These are phyloP conservation scores for Helarctos malayanus DNA, from an alignment of 2,797 vertebrate species.

Conservation along the genomic window DNA sequence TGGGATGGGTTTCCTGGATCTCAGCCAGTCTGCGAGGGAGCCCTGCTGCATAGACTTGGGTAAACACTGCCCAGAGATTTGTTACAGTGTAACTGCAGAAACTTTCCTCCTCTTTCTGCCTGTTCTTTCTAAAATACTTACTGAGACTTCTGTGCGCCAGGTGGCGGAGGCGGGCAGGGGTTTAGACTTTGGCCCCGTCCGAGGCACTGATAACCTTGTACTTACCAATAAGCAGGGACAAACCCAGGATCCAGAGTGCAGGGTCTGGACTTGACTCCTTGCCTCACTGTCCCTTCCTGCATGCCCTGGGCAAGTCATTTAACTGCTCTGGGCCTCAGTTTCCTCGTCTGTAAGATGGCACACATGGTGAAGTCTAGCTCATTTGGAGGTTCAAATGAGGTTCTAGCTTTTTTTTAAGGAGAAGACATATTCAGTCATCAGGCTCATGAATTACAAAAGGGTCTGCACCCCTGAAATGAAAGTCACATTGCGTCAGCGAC, in stretches of 20 bases:
- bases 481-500: background rate
- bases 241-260: no score
- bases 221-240: background rate
- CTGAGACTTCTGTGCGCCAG: rapidly evolving
- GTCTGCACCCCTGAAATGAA: background rate
- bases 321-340: background rate
- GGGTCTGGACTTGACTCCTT: background rate
- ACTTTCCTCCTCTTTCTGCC: background rate
- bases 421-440: background rate
- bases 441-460: background rate
- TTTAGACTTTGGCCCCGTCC: background rate
- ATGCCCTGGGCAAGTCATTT: background rate
- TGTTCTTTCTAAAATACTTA: background rate
- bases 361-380: rapidly evolving
- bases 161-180: rapidly evolving
- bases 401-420: background rate
- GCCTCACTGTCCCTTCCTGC: background rate
- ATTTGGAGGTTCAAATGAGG: background rate
- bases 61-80: background rate
- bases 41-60: background rate
- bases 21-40: rapidly evolving
- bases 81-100: background rate
- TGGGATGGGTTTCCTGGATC: background rate
- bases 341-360: background rate
- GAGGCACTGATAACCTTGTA: background rate